A percentile compares a stretch with the other conserved stretches of the same genome.
Evolutionary conservation across 2,888 invertebrate species (phyloP).

Genomic region (Drosophila prolongata): DNA sequence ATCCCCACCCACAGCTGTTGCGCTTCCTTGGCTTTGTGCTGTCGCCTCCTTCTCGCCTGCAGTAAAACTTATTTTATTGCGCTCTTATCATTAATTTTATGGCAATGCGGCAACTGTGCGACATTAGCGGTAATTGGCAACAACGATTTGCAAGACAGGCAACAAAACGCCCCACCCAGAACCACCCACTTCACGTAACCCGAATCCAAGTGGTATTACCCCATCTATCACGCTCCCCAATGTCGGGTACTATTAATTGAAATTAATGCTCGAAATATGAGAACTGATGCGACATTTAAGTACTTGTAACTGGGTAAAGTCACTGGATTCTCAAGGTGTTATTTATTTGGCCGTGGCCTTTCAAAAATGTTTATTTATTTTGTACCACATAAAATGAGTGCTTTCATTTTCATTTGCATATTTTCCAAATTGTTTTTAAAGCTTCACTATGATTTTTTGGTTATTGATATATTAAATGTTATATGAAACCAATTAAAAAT

Average conservation of each 20-base stretch:
- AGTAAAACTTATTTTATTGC: constrained; percentile 78
- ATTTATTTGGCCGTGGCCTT: not conserved
- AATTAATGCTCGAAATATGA: constrained; percentile 12
- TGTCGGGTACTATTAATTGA: constrained; percentile 18
- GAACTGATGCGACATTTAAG: not conserved
- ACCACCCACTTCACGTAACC: constrained; percentile 50
- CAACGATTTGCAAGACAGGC: constrained; percentile 45
- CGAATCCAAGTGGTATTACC: constrained; percentile 7
- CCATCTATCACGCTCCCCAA: constrained; percentile 14
- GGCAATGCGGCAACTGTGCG: constrained; percentile 76
- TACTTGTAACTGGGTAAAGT: no score
- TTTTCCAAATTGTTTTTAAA: no score
- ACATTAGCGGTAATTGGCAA: constrained; percentile 79
- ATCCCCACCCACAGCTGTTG: constrained; percentile 24
- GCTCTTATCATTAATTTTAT: constrained; percentile 79
- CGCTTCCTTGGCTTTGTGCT: constrained; percentile 34
- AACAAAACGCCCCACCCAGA: constrained; percentile 26
- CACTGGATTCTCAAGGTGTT: not conserved
- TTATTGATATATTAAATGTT: no score
- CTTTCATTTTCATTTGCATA: no score
- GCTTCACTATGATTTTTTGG: no score
- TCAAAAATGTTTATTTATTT: not conserved
- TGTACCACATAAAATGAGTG: no score
- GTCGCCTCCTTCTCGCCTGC: constrained; percentile 47
- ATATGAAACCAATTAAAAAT: no score